A percentile compares a stretch with the other conserved stretches of the same genome.
phyloP scores from a whole-genome alignment of 2,797 vertebrate species.

The Okamejei kenojei region DNA sequence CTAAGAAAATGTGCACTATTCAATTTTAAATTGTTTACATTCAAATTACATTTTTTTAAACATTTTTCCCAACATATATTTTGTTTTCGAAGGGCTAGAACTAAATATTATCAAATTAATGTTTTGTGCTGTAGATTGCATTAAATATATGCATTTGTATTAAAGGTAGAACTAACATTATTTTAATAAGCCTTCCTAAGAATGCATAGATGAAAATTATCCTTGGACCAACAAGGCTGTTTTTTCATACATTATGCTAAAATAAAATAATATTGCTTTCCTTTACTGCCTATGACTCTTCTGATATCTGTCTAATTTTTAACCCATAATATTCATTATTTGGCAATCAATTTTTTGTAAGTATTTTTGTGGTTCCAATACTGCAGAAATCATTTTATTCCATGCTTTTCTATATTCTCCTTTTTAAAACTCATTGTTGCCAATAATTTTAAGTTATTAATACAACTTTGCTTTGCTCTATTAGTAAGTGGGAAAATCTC shows the following conservation, averaged over 20 bases:
- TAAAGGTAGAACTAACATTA: background rate
- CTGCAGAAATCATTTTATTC: background rate
- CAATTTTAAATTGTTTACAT: background rate
- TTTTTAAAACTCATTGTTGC: background rate
- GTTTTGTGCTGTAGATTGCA: background rate
- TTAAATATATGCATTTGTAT: background rate
- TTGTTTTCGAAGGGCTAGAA: background rate
- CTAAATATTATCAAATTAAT: background rate
- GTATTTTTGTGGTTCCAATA: background rate
- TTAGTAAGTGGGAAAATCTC: background rate
- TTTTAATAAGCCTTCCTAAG: background rate
- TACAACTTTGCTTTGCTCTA: background rate
- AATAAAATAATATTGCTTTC: background rate
- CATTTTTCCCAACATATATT: background rate
- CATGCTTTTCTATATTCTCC: background rate
- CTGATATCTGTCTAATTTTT: background rate
- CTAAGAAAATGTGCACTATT: background rate
- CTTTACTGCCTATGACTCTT: background rate
- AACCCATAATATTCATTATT: background rate
- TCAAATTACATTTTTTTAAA: background rate
- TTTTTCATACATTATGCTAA: background rate
- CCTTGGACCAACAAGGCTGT: background rate
- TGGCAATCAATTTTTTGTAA: background rate
- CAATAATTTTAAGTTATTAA: background rate
- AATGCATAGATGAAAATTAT: background rate